Conservation (phyloP, 2,888 invertebrate species). For the Leucophenga maculata region DNA sequence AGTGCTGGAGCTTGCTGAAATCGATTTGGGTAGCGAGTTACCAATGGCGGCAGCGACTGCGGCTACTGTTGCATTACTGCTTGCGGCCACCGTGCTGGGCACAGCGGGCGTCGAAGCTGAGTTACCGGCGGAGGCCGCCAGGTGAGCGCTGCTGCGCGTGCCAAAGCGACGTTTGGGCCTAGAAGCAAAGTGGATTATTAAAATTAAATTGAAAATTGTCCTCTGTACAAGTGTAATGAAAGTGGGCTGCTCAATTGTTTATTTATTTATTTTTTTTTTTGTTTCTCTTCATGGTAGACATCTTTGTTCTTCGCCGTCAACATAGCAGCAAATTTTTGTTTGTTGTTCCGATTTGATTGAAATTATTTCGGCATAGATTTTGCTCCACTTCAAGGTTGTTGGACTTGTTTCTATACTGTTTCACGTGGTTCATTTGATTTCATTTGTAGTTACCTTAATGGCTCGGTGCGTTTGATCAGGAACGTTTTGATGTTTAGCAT, state of each 20-base stretch:
- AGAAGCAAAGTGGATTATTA: constrained; percentile 10
- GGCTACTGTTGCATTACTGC: constrained; percentile 28
- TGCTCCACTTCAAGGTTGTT: too few species aligned
- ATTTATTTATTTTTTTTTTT: not conserved
- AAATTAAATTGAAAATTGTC: constrained; percentile 26
- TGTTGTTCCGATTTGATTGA: not conserved
- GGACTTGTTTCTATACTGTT: too few species aligned
- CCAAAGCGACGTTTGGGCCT: constrained; percentile 70
- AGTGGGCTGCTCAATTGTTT: not conserved
- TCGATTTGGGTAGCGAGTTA: constrained; percentile 55
- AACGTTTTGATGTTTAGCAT: constrained; percentile 91
- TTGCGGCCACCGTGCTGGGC: constrained; percentile 28
- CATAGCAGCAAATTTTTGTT: not conserved
- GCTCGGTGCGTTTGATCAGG: constrained; percentile 87
- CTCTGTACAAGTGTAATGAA: not conserved
- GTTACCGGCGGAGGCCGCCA: constrained; percentile 40
- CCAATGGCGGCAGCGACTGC: constrained; percentile 31
- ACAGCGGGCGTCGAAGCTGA: constrained; percentile 18
- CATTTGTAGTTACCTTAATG: constrained; percentile 74
- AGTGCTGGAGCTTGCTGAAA: constrained; percentile 54
- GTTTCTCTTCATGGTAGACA: not conserved
- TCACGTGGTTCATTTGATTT: not conserved
- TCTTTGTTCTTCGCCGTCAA: not conserved
- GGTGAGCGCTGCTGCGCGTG: constrained; percentile 62
- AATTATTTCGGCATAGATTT: not conserved